Base-by-base conservation (phyloP, 2,888 invertebrate genomes). In the Thereva unica region DNA sequence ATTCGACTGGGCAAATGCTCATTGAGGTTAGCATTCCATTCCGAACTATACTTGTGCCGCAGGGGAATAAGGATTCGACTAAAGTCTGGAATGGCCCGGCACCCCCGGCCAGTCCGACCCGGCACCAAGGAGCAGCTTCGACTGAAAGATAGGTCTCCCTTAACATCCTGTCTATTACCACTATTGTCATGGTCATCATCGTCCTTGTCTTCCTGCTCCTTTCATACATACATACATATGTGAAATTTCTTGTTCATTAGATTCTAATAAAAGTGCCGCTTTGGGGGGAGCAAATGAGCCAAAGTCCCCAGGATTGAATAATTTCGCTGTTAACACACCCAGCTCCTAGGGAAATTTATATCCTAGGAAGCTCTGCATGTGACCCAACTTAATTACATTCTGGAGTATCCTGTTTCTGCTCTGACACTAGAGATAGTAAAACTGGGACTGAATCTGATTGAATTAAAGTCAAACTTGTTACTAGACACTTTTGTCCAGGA, bases 191-290 rank as follows among this genome's bases (percentile, higher is more conserved):
- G 10, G 34, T 47, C 41, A 8, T 49, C 61, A 34, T 50, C 61
- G 41, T 50, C 50, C 23, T 50, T 50, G 40, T 34, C 49, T 40
- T 37, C 9, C 34, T 40, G 12, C 5, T 50, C 61, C 50, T 61
- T 61, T 61, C 50, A 23, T 23, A 23, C 23, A 23, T 23, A 23
- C 23, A 23, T 61, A 50, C 61, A 61, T 61, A 50, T 61, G 50
- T 61, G 61, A 34, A 23, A 61, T 50, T 61, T 61, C 61, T 61
- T 61, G 61, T 61, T 61, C 61, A 61, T 61, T 61, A 61, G 50
- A 50, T 61, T 61, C 61, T 61, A 50, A 61, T 61, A 61, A 50
- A 34, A 50, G 61, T 50, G 34, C 61, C 50, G 61, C 50, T 41
- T 37, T 49, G 49, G 41, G 61, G 50, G 41, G 12, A 50, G 50